Percentiles rank a stretch among this genome's conserved stretches.
phyloP scores from a whole-genome alignment of 2,113 vertebrate genomes.

The Lepus europaeus region DNA sequence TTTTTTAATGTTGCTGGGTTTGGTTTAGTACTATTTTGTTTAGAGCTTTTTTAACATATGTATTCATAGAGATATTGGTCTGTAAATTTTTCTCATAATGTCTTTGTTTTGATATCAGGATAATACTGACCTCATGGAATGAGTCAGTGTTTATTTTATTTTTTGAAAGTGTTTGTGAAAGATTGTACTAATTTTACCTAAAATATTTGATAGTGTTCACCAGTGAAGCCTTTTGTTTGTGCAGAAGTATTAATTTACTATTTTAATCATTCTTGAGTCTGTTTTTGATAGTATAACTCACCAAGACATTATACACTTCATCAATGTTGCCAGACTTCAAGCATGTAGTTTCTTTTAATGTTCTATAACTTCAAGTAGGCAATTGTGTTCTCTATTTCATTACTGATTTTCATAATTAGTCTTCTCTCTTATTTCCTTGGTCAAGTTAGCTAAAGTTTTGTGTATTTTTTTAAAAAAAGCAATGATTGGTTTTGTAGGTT shows the following conservation, averaged over 20 bases:
- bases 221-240: background rate
- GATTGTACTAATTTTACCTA: background rate
- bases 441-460: background rate
- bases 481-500: background rate
- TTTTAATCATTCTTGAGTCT: background rate
- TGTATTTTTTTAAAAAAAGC: background rate
- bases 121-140: background rate
- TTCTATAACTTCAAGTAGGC: background rate
- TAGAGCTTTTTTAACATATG: background rate
- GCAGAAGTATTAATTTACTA: background rate
- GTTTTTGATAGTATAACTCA: background rate
- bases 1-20: background rate
- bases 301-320: background rate
- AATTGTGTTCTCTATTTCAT: background rate
- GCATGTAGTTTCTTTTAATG: background rate
- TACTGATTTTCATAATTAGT: background rate
- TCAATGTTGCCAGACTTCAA: background rate
- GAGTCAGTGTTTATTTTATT: background rate
- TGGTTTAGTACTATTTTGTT: background rate
- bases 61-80: background rate
- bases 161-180: background rate
- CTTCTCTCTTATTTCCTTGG: background rate
- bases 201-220: background rate
- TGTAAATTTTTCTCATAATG: background rate
- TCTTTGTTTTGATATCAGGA: background rate